Evolutionary conservation across 1,140 invertebrate genomes (phyloP).

Genomic region (Platyscapa corneri): DNA sequence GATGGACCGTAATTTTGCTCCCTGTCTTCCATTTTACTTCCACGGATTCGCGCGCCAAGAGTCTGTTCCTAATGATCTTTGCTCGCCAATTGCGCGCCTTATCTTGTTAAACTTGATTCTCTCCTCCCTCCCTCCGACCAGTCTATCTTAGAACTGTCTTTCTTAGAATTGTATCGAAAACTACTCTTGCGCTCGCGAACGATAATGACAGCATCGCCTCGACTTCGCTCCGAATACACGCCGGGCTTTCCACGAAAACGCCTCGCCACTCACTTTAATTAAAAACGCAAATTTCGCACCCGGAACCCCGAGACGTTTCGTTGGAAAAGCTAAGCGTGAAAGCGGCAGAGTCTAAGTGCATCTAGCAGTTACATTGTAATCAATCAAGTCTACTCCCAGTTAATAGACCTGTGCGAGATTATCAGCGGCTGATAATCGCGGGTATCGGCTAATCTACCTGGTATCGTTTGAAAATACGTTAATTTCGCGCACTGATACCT

Average conservation of each 20-base stretch:
- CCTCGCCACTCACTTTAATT: no score
- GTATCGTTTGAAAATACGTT: not conserved
- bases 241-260: no score
- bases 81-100: not conserved
- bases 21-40: not conserved
- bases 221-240: no score
- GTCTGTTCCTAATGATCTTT: not conserved
- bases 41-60: not conserved
- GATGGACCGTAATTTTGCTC: not conserved
- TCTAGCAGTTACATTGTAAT: not conserved
- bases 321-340: not conserved
- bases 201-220: no score
- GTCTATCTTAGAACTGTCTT: no score
- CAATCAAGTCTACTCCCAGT: not conserved
- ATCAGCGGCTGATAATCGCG: slow-evolving; percentile 1
- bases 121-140: no score
- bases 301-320: not conserved
- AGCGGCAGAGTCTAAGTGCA: not conserved
- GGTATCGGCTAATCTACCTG: not conserved
- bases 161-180: no score
- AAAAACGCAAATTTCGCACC: no score
- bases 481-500: not conserved
- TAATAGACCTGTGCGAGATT: slow-evolving; percentile 5
- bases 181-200: no score
- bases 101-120: not conserved